Evolutionary conservation across 30 jellyfish, hydroid and myxozoan species (phyloP).

Genomic region (Aurelia sp.): DNA sequence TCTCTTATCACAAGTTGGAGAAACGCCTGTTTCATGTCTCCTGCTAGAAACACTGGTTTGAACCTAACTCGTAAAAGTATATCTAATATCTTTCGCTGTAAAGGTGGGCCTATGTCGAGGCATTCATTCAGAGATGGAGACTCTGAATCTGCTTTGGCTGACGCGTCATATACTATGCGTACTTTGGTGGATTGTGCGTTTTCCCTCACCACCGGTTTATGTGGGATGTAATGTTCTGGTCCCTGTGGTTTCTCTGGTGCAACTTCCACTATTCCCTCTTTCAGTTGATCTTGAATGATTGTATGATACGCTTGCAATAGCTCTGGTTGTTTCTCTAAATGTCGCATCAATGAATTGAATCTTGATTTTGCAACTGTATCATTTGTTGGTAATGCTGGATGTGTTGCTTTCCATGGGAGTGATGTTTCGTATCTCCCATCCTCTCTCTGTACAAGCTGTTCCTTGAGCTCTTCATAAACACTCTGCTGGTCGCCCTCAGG

Average conservation of each 20-base stretch:
- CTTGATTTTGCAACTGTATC: slow-evolving; percentile 45
- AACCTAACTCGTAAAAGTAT: slow-evolving; percentile 61
- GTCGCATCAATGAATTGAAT: slow-evolving; percentile 33
- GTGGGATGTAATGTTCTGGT: slow-evolving; percentile 68
- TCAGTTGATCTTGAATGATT: slow-evolving; percentile 56
- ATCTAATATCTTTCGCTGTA: slow-evolving; percentile 49
- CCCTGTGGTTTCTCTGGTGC: slow-evolving; percentile 68
- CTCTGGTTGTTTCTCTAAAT: slow-evolving; percentile 53
- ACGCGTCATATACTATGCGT: slow-evolving; percentile 77
- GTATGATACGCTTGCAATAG: slow-evolving; percentile 52
- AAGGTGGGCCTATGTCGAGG: slow-evolving; percentile 76
- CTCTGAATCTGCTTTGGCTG: neutral
- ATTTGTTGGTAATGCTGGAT: slow-evolving; percentile 52
- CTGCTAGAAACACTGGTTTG: slow-evolving; percentile 64
- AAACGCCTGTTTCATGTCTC: slow-evolving; percentile 87
- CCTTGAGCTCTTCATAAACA: slow-evolving; percentile 72
- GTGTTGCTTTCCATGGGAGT: neutral
- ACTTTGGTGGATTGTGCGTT: slow-evolving; percentile 73
- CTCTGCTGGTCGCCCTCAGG: slow-evolving; percentile 72
- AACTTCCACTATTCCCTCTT: slow-evolving; percentile 71
- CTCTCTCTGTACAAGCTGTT: slow-evolving; percentile 46
- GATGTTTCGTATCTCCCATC: slow-evolving; percentile 66
- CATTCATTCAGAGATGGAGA: slow-evolving; percentile 80
- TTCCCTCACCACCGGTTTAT: slow-evolving; percentile 71
- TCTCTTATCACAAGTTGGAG: slow-evolving; percentile 64